Evolutionary conservation across 2,113 vertebrate species (phyloP).

Genomic region (Nothocercus nigrocapillus): DNA sequence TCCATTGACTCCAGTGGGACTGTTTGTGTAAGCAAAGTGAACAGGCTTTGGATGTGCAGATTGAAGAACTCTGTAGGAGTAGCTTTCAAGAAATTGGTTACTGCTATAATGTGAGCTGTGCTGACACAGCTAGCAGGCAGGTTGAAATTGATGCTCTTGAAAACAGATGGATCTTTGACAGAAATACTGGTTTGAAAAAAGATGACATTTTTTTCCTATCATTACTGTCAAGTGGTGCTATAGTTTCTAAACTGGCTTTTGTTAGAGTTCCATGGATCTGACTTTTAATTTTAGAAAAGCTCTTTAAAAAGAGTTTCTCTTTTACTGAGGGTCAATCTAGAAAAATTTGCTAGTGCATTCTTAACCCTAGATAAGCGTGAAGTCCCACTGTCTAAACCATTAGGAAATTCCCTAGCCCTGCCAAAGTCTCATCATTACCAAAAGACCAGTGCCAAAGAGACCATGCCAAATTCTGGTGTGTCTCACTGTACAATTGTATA

Average conservation of each 20-base stretch:
- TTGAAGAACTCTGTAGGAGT: conserved; percentile 13
- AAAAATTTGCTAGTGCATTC: neutral
- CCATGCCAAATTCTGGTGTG: neutral
- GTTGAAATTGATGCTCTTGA: conserved; percentile 42
- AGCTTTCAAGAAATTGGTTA: conserved; percentile 44
- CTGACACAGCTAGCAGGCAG: conserved; percentile 47
- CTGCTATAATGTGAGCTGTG: neutral
- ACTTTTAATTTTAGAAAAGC: conserved; percentile 28
- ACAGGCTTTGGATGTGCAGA: neutral
- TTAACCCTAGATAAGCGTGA: neutral
- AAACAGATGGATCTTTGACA: conserved; percentile 31
- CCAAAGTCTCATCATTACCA: neutral
- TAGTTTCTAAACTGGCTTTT: conserved; percentile 36
- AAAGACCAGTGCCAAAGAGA: neutral
- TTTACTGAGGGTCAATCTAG: neutral
- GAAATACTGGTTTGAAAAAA: conserved; percentile 41
- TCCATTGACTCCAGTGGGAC: neutral
- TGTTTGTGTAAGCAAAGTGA: neutral
- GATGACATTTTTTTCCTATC: conserved; percentile 16
- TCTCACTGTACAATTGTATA: neutral
- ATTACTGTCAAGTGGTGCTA: neutral
- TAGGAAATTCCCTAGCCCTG: neutral
- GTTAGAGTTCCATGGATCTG: neutral
- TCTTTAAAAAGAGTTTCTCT: neutral
- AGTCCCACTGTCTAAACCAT: neutral